Evolutionary conservation across 2,888 invertebrate species (phyloP).

Genomic region (Chymomyza procnemis): DNA sequence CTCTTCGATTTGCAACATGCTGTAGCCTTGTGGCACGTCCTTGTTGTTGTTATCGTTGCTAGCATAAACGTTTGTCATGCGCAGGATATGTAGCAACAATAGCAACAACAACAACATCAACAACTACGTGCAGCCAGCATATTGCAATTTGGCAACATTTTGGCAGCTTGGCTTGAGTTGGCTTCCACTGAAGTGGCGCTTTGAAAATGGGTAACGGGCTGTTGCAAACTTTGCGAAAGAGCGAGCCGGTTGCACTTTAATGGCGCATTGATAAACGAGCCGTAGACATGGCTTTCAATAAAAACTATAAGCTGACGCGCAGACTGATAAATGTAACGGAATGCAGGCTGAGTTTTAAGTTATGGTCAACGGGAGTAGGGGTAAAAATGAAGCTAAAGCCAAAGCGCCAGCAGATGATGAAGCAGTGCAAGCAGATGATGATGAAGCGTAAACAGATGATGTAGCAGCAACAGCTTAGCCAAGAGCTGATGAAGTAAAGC

Average conservation of each 20-base stretch:
- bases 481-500: neutral
- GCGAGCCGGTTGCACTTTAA: constrained; percentile 40
- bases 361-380: neutral
- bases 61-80: constrained; percentile 64
- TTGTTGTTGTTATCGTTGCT: constrained; percentile 28
- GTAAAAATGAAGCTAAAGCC: constrained; percentile 10
- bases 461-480: too few species aligned
- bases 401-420: constrained; percentile 12
- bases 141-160: constrained; percentile 64
- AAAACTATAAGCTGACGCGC: constrained; percentile 33
- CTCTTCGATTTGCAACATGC: constrained; percentile 45
- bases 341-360: constrained; percentile 4
- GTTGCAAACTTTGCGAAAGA: neutral
- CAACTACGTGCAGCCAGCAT: constrained; percentile 29
- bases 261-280: constrained; percentile 67
- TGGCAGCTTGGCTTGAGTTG: constrained; percentile 59
- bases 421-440: too few species aligned
- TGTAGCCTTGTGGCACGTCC: constrained; percentile 11
- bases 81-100: constrained; percentile 50
- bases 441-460: too few species aligned
- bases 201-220: neutral
- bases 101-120: too few species aligned
- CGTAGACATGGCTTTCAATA: constrained; percentile 30
- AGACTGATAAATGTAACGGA: constrained; percentile 61
- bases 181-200: constrained; percentile 12